Evolutionary conservation across 2,888 invertebrate species (phyloP).

Genomic region (Scelioninae gen. 1): DNA sequence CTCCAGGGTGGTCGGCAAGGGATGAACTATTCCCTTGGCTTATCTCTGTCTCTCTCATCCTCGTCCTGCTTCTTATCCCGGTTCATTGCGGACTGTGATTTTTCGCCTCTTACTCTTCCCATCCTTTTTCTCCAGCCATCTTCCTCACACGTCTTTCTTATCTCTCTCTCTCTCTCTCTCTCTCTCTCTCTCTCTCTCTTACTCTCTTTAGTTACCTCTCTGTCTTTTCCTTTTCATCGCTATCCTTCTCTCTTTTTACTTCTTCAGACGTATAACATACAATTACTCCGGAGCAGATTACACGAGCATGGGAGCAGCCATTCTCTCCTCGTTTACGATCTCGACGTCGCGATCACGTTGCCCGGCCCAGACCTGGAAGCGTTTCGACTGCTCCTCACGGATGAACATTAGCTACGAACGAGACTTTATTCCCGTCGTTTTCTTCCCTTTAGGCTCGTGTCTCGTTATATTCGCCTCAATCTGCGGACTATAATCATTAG

Average conservation of each 20-base stretch:
- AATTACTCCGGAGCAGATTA: slow-evolving; percentile 83
- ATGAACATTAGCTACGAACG: slow-evolving; percentile 67
- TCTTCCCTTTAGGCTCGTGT: slow-evolving; percentile 68
- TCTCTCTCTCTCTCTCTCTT: neutral
- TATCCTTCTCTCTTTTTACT: slow-evolving; percentile 28
- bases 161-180: too few relatives aligned
- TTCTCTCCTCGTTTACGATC: slow-evolving; percentile 73
- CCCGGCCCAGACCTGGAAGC: slow-evolving; percentile 72
- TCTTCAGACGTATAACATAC: slow-evolving; percentile 81
- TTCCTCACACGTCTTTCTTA: too few relatives aligned
- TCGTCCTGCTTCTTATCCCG: slow-evolving; percentile 61
- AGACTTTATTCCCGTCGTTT: slow-evolving; percentile 66
- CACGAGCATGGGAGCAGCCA: slow-evolving; percentile 77
- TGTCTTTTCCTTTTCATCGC: neutral
- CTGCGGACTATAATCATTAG: slow-evolving; percentile 63
- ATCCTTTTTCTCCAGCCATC: too few relatives aligned
- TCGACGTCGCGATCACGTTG: slow-evolving; percentile 71
- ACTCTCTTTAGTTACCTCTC: too few relatives aligned
- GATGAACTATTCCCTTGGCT: slow-evolving; percentile 60
- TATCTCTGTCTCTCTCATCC: slow-evolving; percentile 41
- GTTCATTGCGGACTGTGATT: slow-evolving; percentile 66
- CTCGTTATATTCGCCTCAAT: slow-evolving; percentile 67
- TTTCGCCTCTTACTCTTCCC: slow-evolving; percentile 52
- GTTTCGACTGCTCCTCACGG: slow-evolving; percentile 70
- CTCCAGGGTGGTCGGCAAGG: slow-evolving; percentile 82